Evolutionary conservation across 2,113 vertebrate species (phyloP).

Genomic region (Melanerpes aurifrons): DNA sequence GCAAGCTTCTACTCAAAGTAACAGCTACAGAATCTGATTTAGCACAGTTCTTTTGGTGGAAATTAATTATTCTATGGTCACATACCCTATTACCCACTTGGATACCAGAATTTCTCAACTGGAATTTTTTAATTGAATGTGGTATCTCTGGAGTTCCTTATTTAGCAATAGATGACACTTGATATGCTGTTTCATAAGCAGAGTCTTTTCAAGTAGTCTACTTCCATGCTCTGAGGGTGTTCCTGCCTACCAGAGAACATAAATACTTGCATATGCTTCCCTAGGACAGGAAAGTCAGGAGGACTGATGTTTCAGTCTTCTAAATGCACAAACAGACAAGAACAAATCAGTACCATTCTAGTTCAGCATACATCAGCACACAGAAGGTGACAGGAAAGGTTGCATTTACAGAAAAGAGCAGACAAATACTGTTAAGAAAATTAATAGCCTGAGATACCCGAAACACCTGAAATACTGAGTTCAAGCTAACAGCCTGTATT

Average conservation of each 20-base stretch:
- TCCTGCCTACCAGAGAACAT: background rate
- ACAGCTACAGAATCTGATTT: background rate
- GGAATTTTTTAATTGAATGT: background rate
- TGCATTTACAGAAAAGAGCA: background rate
- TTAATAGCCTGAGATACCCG: background rate
- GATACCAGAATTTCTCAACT: constrained; percentile 4
- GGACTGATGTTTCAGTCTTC: background rate
- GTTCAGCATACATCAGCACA: background rate
- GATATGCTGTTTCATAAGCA: background rate
- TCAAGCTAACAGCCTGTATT: background rate
- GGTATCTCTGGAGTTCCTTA: background rate
- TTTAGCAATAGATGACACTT: background rate
- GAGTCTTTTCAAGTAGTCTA: background rate
- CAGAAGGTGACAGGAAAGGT: background rate
- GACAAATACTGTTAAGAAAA: background rate
- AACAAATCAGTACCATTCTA: background rate
- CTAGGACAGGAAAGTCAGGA: background rate
- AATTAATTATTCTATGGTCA: constrained; percentile 12
- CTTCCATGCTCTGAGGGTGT: background rate
- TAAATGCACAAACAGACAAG: background rate
- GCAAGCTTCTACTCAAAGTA: background rate
- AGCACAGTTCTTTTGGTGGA: background rate
- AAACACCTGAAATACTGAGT: background rate
- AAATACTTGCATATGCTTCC: background rate
- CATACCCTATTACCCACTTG: background rate